These are phyloP conservation scores for Metopia argyrocephala DNA, from an alignment of 2,888 invertebrate species.

Conservation along the genomic window DNA sequence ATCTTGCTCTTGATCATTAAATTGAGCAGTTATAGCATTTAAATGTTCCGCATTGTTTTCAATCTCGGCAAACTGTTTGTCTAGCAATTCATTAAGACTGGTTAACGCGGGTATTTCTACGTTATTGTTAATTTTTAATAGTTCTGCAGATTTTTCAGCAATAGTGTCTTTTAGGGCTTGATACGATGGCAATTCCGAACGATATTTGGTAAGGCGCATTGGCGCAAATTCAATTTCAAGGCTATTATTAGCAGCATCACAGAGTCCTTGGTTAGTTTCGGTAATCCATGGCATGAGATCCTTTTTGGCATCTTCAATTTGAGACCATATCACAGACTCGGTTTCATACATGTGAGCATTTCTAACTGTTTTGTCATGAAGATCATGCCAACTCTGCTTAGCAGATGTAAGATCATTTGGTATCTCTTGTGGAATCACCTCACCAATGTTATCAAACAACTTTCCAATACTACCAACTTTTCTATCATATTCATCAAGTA, in stretches of 20 bases:
- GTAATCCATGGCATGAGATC: conserved; percentile 91
- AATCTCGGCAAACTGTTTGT: conserved; percentile 88
- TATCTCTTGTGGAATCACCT: conserved; percentile 80
- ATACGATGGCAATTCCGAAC: conserved; percentile 90
- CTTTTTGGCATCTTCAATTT: conserved; percentile 91
- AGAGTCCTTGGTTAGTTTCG: conserved; percentile 88
- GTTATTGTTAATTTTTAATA: conserved; percentile 86
- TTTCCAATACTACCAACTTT: conserved; percentile 81
- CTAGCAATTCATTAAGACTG: conserved; percentile 83
- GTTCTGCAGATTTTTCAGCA: conserved; percentile 87
- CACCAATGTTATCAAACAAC: conserved; percentile 78
- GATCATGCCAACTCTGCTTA: conserved; percentile 85
- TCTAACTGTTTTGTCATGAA: conserved; percentile 85
- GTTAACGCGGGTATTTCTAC: conserved; percentile 84
- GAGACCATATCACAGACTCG: conserved; percentile 94
- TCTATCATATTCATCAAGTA: conserved; percentile 87
- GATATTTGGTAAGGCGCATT: conserved; percentile 88
- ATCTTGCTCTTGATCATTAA: conserved; percentile 86
- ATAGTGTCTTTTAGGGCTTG: conserved; percentile 88
- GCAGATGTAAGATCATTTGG: conserved; percentile 80
- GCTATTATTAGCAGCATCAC: conserved; percentile 86
- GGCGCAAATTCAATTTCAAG: conserved; percentile 90
- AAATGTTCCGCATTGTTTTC: conserved; percentile 86
- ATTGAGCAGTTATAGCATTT: conserved; percentile 85
- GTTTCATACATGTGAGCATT: conserved; percentile 90